These are phyloP conservation scores for Microdon myrmicae DNA, from an alignment of 2,888 invertebrate species.

Conservation along the genomic window DNA sequence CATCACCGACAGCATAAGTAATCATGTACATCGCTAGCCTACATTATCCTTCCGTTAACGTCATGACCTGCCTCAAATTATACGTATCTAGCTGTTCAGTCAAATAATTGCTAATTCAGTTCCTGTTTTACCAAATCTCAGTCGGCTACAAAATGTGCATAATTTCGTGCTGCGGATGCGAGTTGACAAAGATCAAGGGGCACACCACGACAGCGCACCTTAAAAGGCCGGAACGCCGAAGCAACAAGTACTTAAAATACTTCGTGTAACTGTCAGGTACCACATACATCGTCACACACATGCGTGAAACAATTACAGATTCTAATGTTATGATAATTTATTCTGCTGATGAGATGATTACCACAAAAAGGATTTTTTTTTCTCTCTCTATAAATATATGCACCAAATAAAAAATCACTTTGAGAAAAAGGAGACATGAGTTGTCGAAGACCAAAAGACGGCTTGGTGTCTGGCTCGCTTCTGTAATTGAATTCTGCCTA, in stretches of 20 bases:
- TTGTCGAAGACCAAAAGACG: constrained; percentile 35
- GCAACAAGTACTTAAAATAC: constrained; percentile 31
- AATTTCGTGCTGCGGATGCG: constrained; percentile 36
- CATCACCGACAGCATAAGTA: too few relatives aligned
- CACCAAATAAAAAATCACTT: constrained; percentile 35
- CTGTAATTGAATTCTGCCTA: constrained; percentile 1
- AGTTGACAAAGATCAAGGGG: too few relatives aligned
- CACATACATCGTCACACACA: constrained; percentile 19
- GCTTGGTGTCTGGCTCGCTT: constrained; percentile 24
- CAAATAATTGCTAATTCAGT: too few relatives aligned
- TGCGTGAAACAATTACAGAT: constrained; percentile 48
- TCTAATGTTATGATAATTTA: constrained; percentile 52
- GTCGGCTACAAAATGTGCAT: constrained; percentile 34
- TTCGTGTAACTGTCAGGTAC: constrained; percentile 19
- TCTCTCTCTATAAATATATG: constrained; percentile 51
- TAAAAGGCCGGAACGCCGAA: constrained; percentile 21
- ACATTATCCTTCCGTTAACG: too few relatives aligned
- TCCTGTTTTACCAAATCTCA: constrained; percentile 28
- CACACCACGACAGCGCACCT: too few relatives aligned
- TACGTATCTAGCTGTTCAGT: too few relatives aligned
- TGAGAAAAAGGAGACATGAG: constrained; percentile 4
- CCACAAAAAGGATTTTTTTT: constrained; percentile 52
- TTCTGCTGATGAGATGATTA: constrained; percentile 52
- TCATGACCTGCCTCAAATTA: too few relatives aligned
- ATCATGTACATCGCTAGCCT: too few relatives aligned